phyloP scores from a whole-genome alignment of 2,113 vertebrate genomes.

The Stegostoma tigrinum region DNA sequence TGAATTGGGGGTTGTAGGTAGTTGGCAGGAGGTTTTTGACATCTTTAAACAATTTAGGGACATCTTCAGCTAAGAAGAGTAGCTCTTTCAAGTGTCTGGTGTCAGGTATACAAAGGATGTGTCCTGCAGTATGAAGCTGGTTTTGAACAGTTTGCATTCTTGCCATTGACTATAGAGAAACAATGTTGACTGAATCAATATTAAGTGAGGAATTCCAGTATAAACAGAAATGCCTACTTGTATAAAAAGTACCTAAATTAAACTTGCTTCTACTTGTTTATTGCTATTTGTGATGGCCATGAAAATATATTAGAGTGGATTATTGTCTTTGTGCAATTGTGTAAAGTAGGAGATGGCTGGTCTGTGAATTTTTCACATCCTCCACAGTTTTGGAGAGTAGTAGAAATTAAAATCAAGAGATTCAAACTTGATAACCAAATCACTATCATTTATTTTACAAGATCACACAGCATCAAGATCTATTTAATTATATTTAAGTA shows the following conservation, averaged over 20 bases:
- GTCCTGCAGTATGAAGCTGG: neutral
- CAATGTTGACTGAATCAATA: neutral
- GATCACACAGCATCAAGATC: neutral
- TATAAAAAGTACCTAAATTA: neutral
- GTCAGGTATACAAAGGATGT: neutral
- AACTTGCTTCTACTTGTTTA: neutral
- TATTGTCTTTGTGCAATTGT: neutral
- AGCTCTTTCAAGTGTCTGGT: neutral
- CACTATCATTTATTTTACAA: neutral
- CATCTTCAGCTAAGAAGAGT: neutral
- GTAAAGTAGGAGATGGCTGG: neutral
- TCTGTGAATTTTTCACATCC: neutral
- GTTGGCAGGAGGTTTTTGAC: too few species aligned
- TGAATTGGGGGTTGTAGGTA: too few species aligned
- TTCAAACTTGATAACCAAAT: neutral
- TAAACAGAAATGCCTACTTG: neutral
- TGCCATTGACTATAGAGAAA: neutral
- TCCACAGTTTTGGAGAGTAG: neutral
- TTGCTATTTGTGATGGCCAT: neutral
- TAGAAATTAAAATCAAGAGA: neutral
- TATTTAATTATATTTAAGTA: neutral
- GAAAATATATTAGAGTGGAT: neutral
- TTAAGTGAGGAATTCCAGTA: neutral
- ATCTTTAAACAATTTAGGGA: too few species aligned
- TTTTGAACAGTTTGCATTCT: neutral